These are phyloP conservation scores for Neosilurus mollespiculum DNA, from an alignment of 2,797 vertebrate genomes.

Conservation along the genomic window DNA sequence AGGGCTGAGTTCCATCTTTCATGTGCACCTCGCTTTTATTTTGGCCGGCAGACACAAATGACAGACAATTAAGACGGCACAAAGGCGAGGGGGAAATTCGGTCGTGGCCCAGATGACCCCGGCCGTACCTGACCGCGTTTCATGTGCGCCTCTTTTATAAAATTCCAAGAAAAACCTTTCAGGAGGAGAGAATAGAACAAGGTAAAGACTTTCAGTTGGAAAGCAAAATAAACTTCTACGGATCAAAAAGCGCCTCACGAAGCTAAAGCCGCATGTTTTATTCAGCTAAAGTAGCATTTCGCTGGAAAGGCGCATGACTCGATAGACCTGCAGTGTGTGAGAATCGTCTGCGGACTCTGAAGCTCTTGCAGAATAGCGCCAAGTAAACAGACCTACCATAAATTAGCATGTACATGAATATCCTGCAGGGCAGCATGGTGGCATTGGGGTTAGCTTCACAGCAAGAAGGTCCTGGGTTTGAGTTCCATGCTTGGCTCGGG, in stretches of 20 bases:
- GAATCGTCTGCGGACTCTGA: neutral
- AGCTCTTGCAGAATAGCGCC: neutral
- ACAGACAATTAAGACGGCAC: conserved; percentile 81
- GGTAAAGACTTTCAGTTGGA: neutral
- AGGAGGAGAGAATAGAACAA: conserved; percentile 32
- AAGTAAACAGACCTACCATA: neutral
- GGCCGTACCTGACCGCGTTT: conserved; percentile 71
- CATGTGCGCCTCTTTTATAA: conserved; percentile 76
- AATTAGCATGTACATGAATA: neutral
- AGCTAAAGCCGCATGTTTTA: neutral
- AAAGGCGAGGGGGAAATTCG: conserved; percentile 75
- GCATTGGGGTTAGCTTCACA: too few relatives aligned
- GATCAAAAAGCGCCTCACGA: neutral
- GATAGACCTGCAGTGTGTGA: neutral
- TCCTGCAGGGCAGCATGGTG: too few relatives aligned
- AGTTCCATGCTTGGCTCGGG: too few relatives aligned
- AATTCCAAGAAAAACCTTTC: conserved; percentile 76
- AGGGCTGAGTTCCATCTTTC: conserved; percentile 81
- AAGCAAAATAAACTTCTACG: neutral
- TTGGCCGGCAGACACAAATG: conserved; percentile 77
- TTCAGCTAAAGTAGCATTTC: neutral
- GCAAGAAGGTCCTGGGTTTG: too few relatives aligned
- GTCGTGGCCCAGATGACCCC: conserved; percentile 77
- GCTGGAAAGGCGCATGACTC: neutral
- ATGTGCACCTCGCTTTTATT: conserved; percentile 86